Evolutionary conservation across 2,797 vertebrate genomes (phyloP).

Genomic region (Pteronotus mesoamericanus): DNA sequence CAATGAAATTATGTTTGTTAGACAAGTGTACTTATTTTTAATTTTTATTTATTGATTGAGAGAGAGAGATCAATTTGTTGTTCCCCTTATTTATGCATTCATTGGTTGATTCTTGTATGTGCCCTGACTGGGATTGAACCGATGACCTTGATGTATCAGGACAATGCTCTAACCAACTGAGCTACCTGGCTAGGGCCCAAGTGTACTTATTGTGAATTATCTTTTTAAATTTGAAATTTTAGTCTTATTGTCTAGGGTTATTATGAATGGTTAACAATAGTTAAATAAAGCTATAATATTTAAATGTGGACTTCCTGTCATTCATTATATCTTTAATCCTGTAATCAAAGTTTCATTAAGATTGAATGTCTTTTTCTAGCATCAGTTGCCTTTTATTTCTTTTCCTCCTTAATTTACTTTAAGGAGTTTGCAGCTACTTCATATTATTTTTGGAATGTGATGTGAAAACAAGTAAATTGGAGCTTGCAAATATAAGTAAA

Average conservation of each 20-base stretch:
- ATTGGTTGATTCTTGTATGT: background rate
- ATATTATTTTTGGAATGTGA: background rate
- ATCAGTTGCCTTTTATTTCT: background rate
- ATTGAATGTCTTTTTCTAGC: background rate
- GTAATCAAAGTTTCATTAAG: background rate
- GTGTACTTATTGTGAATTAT: background rate
- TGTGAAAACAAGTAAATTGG: background rate
- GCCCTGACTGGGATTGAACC: background rate
- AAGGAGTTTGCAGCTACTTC: background rate
- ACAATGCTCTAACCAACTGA: background rate
- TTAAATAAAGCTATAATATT: background rate
- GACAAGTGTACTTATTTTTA: background rate
- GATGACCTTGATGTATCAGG: background rate
- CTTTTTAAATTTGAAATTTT: background rate
- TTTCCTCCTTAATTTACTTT: background rate
- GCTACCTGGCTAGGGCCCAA: background rate
- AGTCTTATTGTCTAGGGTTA: background rate
- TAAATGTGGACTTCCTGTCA: background rate
- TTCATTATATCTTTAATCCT: background rate
- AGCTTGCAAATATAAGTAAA: background rate
- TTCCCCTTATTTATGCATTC: background rate
- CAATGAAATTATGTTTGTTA: background rate
- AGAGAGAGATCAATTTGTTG: background rate
- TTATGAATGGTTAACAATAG: background rate
- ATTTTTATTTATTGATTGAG: background rate